A percentile compares a stretch with the other conserved stretches of the same genome.
These are phyloP conservation scores for Drosophila longiperda DNA, from an alignment of 2,888 invertebrate species.

Conservation along the genomic window DNA sequence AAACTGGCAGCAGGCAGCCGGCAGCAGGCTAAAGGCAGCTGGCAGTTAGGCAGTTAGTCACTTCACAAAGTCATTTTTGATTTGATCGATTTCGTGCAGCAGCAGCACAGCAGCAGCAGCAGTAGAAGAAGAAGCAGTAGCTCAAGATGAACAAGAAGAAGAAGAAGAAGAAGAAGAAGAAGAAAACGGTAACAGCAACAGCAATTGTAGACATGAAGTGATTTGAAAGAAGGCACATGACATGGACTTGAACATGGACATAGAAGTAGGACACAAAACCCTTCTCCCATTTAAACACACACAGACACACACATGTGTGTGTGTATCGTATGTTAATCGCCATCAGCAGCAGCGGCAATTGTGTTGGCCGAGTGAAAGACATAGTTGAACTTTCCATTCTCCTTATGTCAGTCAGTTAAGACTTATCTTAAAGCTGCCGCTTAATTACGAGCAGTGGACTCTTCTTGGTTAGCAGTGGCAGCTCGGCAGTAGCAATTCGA, in stretches of 20 bases:
- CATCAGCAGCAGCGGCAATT: conserved; percentile 37
- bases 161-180: conserved; percentile 14
- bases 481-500: conserved; percentile 1
- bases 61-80: conserved; percentile 81
- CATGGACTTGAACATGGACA: conserved; percentile 73
- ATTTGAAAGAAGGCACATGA: conserved; percentile 68
- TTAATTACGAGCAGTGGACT: conserved; percentile 61
- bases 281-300: conserved; percentile 63
- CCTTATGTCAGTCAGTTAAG: conserved; percentile 62
- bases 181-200: conserved; percentile 16
- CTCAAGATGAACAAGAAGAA: conserved; percentile 17
- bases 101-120: conserved; percentile 20
- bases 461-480: conserved; percentile 34
- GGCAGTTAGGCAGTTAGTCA: conserved; percentile 77
- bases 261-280: conserved; percentile 73
- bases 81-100: conserved; percentile 83
- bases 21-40: conserved; percentile 63
- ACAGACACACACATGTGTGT: conserved; percentile 7
- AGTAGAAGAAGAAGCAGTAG: conserved; percentile 16
- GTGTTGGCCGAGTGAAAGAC: conserved; percentile 66
- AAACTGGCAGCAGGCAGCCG: conserved; percentile 18
- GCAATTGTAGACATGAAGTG: conserved; percentile 57
- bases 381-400: conserved; percentile 73
- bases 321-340: conserved; percentile 69
- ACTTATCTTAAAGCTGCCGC: conserved; percentile 65